A percentile compares a stretch with the other conserved stretches of the same genome.
Evolutionary conservation across 2,797 vertebrate genomes (phyloP).

Genomic region (Cossypha heuglini): DNA sequence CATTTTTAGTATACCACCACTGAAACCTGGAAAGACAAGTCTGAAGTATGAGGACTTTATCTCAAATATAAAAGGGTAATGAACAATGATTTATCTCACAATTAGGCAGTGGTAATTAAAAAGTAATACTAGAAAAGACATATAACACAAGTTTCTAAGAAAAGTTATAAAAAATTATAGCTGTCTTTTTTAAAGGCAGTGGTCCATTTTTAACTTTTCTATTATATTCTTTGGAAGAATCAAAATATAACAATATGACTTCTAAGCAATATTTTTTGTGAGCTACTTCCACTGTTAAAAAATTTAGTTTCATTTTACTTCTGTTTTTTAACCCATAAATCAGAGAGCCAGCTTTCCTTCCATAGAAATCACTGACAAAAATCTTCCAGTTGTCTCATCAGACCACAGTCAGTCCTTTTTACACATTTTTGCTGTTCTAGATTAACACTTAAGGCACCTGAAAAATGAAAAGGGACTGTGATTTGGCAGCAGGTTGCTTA

Average conservation of each 20-base stretch:
- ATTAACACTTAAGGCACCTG: background rate
- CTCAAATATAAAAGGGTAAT: background rate
- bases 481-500: background rate
- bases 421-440: background rate
- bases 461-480: background rate
- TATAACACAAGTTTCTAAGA: background rate
- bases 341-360: background rate
- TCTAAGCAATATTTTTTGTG: background rate
- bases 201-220: background rate
- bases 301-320: background rate
- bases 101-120: background rate
- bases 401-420: background rate
- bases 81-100: background rate
- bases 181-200: background rate
- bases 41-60: background rate
- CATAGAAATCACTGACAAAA: background rate
- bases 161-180: background rate
- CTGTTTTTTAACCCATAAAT: background rate
- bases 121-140: background rate
- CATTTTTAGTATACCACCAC: background rate
- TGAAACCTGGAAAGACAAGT: slow-evolving; percentile 14
- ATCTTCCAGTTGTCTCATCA: background rate
- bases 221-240: background rate
- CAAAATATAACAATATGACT: background rate
- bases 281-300: background rate